Evolutionary conservation across 35 echinoderm and acorn worm species (phyloP).

Genomic region (Hemicentrotus pulcherrimus): DNA sequence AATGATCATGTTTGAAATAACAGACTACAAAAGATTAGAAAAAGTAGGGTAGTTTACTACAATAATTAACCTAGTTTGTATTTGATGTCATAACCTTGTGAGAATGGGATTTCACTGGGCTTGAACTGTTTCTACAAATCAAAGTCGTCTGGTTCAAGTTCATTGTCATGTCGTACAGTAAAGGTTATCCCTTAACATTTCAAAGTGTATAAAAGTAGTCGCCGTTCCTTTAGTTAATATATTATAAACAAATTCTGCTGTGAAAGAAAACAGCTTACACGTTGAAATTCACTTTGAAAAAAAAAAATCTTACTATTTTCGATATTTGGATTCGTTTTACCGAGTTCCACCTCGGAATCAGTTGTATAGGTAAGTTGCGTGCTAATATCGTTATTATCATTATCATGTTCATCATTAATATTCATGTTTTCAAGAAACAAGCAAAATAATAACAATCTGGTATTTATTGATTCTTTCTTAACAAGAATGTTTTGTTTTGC

Average conservation of each 20-base stretch:
- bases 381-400: too few species aligned
- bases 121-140: not conserved
- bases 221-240: not conserved
- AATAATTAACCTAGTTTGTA: not conserved
- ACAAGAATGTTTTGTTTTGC: too few species aligned
- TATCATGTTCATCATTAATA: too few species aligned
- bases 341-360: not conserved
- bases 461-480: too few species aligned
- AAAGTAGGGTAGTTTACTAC: not conserved
- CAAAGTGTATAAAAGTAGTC: not conserved
- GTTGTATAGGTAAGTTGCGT: not conserved
- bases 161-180: not conserved
- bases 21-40: not conserved
- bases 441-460: too few species aligned
- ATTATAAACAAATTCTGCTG: not conserved
- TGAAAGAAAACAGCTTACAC: not conserved
- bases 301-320: not conserved
- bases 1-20: not conserved
- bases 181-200: not conserved
- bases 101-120: not conserved
- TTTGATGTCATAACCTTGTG: not conserved
- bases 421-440: too few species aligned
- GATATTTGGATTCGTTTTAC: not conserved
- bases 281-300: not conserved
- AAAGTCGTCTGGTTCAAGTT: not conserved